Percentiles rank a stretch among this genome's conserved stretches.
Evolutionary conservation across 2,888 invertebrate genomes (phyloP).

Genomic region (Ypsolopha scabrella): DNA sequence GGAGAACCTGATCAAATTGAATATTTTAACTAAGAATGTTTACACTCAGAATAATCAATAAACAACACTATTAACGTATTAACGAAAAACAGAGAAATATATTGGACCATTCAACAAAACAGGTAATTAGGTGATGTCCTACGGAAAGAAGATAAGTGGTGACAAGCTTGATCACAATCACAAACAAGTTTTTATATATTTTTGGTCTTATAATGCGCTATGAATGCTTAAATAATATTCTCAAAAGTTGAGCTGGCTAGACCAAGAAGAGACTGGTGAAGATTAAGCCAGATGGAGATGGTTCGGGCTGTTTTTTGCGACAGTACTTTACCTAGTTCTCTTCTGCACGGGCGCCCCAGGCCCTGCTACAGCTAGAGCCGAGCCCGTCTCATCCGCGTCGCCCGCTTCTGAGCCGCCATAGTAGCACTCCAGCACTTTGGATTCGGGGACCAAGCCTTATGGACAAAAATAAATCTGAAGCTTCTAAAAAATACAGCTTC

Average conservation of each 20-base stretch:
- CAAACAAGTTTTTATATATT: too few relatives aligned
- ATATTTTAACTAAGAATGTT: background rate
- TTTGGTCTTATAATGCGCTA: too few relatives aligned
- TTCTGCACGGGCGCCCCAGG: conserved; percentile 60
- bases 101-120: too few relatives aligned
- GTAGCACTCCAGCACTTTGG: conserved; percentile 68
- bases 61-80: too few relatives aligned
- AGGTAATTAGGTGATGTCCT: too few relatives aligned
- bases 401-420: conserved; percentile 54
- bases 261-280: background rate
- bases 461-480: conserved; percentile 10
- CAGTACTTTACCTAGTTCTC: conserved; percentile 53
- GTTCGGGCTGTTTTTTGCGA: too few relatives aligned
- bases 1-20: conserved; percentile 70
- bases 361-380: conserved; percentile 39
- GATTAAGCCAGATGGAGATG: background rate
- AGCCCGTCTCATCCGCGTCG: conserved; percentile 48
- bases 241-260: background rate
- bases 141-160: too few relatives aligned
- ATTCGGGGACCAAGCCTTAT: conserved; percentile 67
- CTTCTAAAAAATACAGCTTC: background rate
- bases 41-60: background rate
- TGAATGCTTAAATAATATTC: too few relatives aligned
- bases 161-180: too few relatives aligned
- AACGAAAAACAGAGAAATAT: background rate